Evolutionary conservation across 1,140 invertebrate genomes (phyloP), one percentile per base, ranked within the genome.

Genomic region (Drosophila kepulauana): DNA sequence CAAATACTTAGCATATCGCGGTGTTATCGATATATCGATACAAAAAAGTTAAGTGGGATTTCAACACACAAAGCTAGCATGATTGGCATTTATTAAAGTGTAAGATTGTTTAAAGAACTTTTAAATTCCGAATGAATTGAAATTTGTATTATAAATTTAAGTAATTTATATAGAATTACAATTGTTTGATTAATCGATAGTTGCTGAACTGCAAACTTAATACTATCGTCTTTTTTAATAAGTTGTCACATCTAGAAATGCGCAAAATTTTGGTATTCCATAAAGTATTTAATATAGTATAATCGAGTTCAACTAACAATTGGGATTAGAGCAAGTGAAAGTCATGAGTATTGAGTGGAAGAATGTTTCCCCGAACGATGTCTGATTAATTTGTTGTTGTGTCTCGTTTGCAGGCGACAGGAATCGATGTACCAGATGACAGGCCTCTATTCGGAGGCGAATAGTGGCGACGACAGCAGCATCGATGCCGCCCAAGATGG

Each of bases 391-490:
- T 30, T 3, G 0, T 20, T 56, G 16, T 66, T 43, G 51, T 64
- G 38, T 70, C 41, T 64, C 51, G 2, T 90, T 90, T 90, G 61
- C 79, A 95, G 96, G 85, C 94, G 96, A 87, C 96, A 97, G 94
- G 96, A 97, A 92, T 96, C 96, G 78, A 97, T 97, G 96, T 97
- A 97, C 92, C 95, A 96, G 35, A 96, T 97, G 96, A 97, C 96
- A 16, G 96, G 96, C n/a, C 93, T 97, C 13, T 97, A 97, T 90
- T 95, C 96, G 49, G 96, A 97, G 77, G 95, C 94, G 11, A 94
- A 94, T 33, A 94, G 94, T 57, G 93, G 93, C 63, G 94, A 94
- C 66, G 94, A 94, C 49, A 93, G 92, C 54, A 93, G 92, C 68
- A 92, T 93, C 63, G 93, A 93, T 71, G 92, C 79, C 15, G 78